A percentile compares a stretch with the other conserved stretches of the same genome.
Conservation (phyloP, 2,888 invertebrate genomes). For the Drosophila borealis region DNA sequence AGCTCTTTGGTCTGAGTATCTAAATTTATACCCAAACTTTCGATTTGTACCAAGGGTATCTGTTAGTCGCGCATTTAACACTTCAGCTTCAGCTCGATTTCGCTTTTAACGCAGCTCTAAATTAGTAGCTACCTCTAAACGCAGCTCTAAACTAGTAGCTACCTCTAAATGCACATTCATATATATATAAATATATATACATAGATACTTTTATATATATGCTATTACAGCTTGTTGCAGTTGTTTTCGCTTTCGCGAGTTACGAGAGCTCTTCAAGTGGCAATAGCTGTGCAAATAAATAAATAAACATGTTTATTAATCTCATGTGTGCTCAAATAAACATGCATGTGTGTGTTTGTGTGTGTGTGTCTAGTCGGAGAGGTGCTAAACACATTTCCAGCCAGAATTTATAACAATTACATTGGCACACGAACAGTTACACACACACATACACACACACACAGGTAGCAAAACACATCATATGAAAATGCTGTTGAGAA, state of each 20-base stretch:
- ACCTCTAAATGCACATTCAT: background rate
- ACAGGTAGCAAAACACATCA: constrained; percentile 12
- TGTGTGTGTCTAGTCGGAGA: constrained; percentile 17
- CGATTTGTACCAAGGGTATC: background rate
- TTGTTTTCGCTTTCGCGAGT: constrained; percentile 34
- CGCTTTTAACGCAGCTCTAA: constrained; percentile 3
- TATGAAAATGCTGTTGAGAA: constrained; percentile 46
- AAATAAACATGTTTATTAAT: constrained; percentile 4
- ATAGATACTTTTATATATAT: background rate
- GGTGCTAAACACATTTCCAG: constrained; percentile 60
- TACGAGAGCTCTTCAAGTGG: constrained; percentile 25
- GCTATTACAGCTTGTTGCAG: background rate
- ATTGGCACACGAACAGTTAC: constrained; percentile 9
- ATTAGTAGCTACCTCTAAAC: background rate
- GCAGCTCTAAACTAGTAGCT: background rate
- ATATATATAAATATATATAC: background rate
- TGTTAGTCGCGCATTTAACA: background rate
- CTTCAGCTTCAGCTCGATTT: constrained; percentile 1
- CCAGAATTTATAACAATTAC: constrained; percentile 58
- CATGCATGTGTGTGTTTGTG: background rate
- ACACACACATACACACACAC: constrained; percentile 9
- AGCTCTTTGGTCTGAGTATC: background rate
- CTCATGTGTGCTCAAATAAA: background rate
- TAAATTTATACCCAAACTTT: background rate
- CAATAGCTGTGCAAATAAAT: constrained; percentile 7